Percentiles rank a stretch among this genome's conserved stretches.
These are phyloP conservation scores for Peribatodes rhomboidaria DNA, from an alignment of 2,888 invertebrate species.

Conservation along the genomic window DNA sequence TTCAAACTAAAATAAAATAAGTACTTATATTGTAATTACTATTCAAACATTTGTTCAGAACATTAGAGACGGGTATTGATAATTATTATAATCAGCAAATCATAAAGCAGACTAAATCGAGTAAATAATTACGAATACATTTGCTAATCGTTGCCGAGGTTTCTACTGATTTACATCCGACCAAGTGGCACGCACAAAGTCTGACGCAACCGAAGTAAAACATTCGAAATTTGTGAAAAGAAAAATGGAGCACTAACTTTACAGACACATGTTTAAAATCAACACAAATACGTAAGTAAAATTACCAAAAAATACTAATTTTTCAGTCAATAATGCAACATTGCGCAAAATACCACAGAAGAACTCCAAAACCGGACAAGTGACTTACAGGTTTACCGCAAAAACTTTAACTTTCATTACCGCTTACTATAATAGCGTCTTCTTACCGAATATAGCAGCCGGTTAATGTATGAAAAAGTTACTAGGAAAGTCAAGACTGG, in stretches of 20 bases:
- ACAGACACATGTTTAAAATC: background rate
- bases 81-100: background rate
- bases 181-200: background rate
- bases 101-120: background rate
- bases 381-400: slow-evolving; percentile 14
- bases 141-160: background rate
- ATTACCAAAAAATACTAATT: background rate
- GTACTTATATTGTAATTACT: too few relatives aligned
- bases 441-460: slow-evolving; percentile 18
- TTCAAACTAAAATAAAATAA: too few relatives aligned
- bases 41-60: background rate
- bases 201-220: slow-evolving; percentile 1
- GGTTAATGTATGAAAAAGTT: slow-evolving; percentile 28
- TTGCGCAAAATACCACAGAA: slow-evolving; percentile 8
- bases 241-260: background rate
- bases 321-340: slow-evolving; percentile 7
- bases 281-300: background rate
- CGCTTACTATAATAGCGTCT: slow-evolving; percentile 21
- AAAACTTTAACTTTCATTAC: slow-evolving; percentile 25
- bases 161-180: slow-evolving; percentile 5
- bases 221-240: slow-evolving; percentile 1
- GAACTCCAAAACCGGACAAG: slow-evolving; percentile 18
- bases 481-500: slow-evolving; percentile 26
- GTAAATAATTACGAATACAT: background rate
- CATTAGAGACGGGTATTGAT: slow-evolving; percentile 1